A percentile compares a stretch with the other conserved stretches of the same genome.
phyloP scores from a whole-genome alignment of 1,140 invertebrate genomes.

The Episyrphus balteatus region DNA sequence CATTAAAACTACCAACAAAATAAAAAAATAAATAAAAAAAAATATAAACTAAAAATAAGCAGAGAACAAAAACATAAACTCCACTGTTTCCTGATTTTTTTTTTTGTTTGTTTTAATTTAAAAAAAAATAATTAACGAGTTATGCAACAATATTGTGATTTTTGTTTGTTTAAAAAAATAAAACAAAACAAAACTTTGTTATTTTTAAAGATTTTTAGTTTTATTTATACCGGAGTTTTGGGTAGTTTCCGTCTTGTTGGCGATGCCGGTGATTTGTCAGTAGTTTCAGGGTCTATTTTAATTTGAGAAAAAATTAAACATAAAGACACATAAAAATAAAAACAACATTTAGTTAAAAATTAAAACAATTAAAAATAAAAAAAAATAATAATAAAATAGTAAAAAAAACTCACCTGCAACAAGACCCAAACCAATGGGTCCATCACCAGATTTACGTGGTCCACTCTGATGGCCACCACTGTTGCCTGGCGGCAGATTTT shows the following conservation, averaged over 20 bases:
- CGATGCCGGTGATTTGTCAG: conserved; percentile 71
- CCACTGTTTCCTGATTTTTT: too few relatives aligned
- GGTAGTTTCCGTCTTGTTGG: conserved; percentile 83
- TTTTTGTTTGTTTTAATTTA: too few relatives aligned
- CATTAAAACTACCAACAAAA: too few relatives aligned
- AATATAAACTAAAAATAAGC: too few relatives aligned
- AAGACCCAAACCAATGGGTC: conserved; percentile 28
- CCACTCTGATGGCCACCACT: conserved; percentile 24
- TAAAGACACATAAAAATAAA: conserved; percentile 6
- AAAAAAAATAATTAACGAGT: too few relatives aligned
- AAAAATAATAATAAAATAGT: background rate
- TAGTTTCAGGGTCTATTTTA: conserved; percentile 39
- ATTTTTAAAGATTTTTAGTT: conserved; percentile 1
- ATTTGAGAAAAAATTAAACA: background rate
- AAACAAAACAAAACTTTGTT: background rate
- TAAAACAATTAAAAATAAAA: background rate
- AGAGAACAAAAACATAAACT: too few relatives aligned
- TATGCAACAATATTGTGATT: too few relatives aligned
- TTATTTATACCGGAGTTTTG: conserved; percentile 83
- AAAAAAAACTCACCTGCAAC: conserved; percentile 28
- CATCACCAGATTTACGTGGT: conserved; percentile 30
- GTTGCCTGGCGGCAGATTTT: conserved; percentile 36
- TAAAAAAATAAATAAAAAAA: too few relatives aligned
- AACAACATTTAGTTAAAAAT: background rate
- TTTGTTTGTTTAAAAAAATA: too few relatives aligned